Base-by-base conservation (phyloP, 2,797 vertebrate genomes). In the Acrossocheilus fasciatus region DNA sequence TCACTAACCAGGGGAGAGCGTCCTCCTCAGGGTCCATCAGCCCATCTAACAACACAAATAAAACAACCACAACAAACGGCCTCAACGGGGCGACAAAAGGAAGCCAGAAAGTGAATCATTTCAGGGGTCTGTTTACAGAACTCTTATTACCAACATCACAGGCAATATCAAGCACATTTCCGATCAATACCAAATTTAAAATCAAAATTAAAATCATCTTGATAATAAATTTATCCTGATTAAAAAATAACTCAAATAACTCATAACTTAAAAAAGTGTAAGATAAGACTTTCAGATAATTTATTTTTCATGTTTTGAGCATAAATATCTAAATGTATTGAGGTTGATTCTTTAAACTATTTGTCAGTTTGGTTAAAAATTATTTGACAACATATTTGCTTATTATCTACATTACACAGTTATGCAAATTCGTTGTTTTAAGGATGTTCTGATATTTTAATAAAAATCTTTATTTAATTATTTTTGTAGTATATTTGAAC, bases 1-100 rank as follows among this genome's bases (percentile, higher is more conserved):
- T 92, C 90, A 95, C 95, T 96, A 96, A 96, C 91, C 94, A 93
- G 94, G 92, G 86, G 91, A 87, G 90, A 91, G 87, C 82, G 20
- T 88, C 89, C 87, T 86, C 79, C 88, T 57, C 30, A 80, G 45
- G 81, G 57, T 66, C 43, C 79, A 50, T 80, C 84, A 80, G 78
- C 59, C 45, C 52, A 12, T 34, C 64, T 68, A 7, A 6, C 23
- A 2, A 14, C 30, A 5, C 68, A 15, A 85, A 73, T 87, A 87
- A 41, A 92, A 73, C 86, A 82, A 88, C 91, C 90, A 88, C 94
- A 93, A 95, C 93, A 92, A 85, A 64, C 79, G 82, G 87, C 45
- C 64, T 66, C 52, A 39, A 82, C 20, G 39, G 64, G 26, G 23
- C 17, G 26, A 8, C 10, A 14, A 18, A 12, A 57, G 11, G 9